Base-by-base conservation (phyloP, 2,888 invertebrate genomes). In the Coelogynopora nodosa region DNA sequence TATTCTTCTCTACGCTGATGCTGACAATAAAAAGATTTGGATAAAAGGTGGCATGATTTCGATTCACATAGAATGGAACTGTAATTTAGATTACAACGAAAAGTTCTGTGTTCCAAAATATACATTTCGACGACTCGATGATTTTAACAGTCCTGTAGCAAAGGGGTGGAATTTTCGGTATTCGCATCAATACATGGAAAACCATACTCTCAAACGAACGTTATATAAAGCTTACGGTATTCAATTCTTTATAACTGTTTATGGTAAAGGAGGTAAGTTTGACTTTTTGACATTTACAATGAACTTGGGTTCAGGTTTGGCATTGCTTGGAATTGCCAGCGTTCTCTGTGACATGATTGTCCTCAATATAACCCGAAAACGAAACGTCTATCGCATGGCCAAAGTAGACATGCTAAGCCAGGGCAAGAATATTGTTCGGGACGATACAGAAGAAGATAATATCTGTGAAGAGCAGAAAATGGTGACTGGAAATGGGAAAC, bases 1-100 rank as follows among this genome's bases (percentile, higher is more conserved):
- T 67, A 90, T 92, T 23, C 89, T 89, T 0, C 31, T 87, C n/a
- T 87, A 84, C 67, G 67, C 87, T 31, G 29, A 87, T 30, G 87
- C 87, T 18, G 74, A 87, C 26, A 83, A 87, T 28, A 88, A 87
- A 30, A 80, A 87, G 10, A 88, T 87, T n/a, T 87, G 87, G 87
- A 87, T 23, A 0, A 31, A 49, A 31, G 87, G 87, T 23, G 87
- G 87, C 5, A 82, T 87, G 87, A 82, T 87, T 49, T 86, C 87
- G 30, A 87, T 87, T 67, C 86, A 87, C 74, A 87, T 87, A 13
- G 67, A 87, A 31, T 87, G 87, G 87, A 74, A 87, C 31, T 87
- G 87, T 31, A 87, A 87, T 84, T 31, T 87, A 0, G 87, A 87
- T 74, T 49, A 83, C 26, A 18, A 31, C 49, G 83, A 83, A 23